phyloP scores from a whole-genome alignment of 2,113 vertebrate species.

The Lampris megalopsis region DNA sequence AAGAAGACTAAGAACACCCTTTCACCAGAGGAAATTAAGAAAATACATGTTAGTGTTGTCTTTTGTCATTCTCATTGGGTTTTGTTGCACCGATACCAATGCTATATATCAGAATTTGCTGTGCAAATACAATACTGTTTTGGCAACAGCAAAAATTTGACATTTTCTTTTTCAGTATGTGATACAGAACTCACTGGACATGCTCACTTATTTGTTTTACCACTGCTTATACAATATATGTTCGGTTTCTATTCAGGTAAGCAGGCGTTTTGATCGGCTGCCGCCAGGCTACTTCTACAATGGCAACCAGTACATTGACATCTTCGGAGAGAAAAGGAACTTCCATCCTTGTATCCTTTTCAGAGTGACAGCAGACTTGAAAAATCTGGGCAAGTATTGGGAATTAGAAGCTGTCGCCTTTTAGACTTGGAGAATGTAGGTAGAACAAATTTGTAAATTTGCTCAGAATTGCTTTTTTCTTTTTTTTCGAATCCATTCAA shows the following conservation, averaged over 20 bases:
- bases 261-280: constrained; percentile 90
- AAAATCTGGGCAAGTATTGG: background rate
- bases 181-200: background rate
- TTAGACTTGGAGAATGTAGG: background rate
- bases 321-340: constrained; percentile 92
- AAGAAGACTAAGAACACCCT: constrained; percentile 89
- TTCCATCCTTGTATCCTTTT: constrained; percentile 95
- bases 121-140: background rate
- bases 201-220: background rate
- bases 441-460: background rate
- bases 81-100: background rate
- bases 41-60: constrained; percentile 88
- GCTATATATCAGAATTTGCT: background rate
- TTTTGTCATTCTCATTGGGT: background rate
- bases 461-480: background rate
- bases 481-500: background rate
- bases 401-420: background rate
- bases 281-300: constrained; percentile 95
- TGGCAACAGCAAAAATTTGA: background rate
- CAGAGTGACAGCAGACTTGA: background rate
- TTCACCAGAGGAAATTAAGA: constrained; percentile 91
- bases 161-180: background rate
- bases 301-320: constrained; percentile 91
- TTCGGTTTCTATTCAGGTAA: constrained; percentile 76
- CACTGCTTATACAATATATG: background rate